Percentiles rank a stretch among this genome's conserved stretches.
Evolutionary conservation across 1,140 invertebrate species (phyloP).

Genomic region (Listronotus bonariensis): DNA sequence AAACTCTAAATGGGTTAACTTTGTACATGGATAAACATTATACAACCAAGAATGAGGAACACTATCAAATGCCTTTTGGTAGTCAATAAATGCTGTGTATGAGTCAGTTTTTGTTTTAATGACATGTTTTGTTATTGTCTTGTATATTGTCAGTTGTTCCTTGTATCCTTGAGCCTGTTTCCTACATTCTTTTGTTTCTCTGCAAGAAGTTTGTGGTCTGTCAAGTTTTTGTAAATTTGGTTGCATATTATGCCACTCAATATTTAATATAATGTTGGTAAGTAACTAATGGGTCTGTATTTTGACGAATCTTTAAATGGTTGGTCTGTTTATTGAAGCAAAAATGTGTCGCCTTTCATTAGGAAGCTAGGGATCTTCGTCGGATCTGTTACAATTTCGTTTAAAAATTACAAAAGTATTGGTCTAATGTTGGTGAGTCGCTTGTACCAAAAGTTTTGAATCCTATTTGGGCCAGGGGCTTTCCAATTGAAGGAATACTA

Average conservation of each 20-base stretch:
- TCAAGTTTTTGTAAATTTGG: slow-evolving; percentile 21
- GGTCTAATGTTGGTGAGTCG: too few relatives aligned
- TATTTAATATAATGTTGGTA: slow-evolving; percentile 25
- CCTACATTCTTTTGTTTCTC: slow-evolving; percentile 41
- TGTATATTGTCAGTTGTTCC: slow-evolving; percentile 38
- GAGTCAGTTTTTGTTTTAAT: slow-evolving; percentile 26
- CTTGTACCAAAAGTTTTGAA: too few relatives aligned
- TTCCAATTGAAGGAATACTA: too few relatives aligned
- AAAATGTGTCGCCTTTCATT: slow-evolving; percentile 13
- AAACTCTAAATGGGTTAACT: slow-evolving; percentile 14
- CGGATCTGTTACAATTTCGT: too few relatives aligned
- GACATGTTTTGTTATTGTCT: slow-evolving; percentile 29
- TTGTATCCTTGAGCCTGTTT: slow-evolving; percentile 33
- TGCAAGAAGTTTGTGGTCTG: slow-evolving; percentile 29
- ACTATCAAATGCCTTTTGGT: slow-evolving; percentile 38
- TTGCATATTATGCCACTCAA: slow-evolving; percentile 7
- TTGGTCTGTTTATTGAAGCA: slow-evolving; percentile 17
- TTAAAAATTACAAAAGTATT: too few relatives aligned
- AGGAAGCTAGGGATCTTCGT: slow-evolving; percentile 1
- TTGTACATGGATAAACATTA: slow-evolving; percentile 34
- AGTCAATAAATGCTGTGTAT: slow-evolving; percentile 36
- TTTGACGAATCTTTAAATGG: slow-evolving; percentile 8
- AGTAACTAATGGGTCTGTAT: slow-evolving; percentile 22
- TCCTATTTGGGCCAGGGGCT: too few relatives aligned
- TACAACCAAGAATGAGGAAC: slow-evolving; percentile 38